Percentiles rank a stretch among this genome's conserved stretches.
phyloP scores from a whole-genome alignment of 2,888 invertebrate species.

The Pheosia tremula region DNA sequence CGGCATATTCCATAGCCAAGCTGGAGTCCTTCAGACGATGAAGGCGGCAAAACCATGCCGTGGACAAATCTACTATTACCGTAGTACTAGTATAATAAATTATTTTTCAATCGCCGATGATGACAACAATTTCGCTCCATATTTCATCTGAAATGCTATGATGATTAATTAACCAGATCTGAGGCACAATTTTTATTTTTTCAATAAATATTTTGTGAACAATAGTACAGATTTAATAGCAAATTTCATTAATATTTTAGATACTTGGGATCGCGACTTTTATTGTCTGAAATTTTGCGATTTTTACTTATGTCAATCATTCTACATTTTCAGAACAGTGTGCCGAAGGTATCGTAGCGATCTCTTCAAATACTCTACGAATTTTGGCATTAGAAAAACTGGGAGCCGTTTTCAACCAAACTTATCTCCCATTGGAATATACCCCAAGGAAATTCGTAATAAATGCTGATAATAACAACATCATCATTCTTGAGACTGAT shows the following conservation, averaged over 20 bases:
- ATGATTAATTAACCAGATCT: conserved; percentile 82
- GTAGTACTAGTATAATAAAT: not conserved
- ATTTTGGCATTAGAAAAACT: conserved; percentile 99
- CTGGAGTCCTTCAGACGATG: conserved; percentile 88
- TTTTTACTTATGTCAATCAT: conserved; percentile 16
- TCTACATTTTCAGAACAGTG: conserved; percentile 91
- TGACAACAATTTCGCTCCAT: conserved; percentile 80
- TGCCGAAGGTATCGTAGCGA: conserved; percentile 99
- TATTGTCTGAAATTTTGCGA: conserved; percentile 3
- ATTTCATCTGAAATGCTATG: conserved; percentile 86
- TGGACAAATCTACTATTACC: conserved; percentile 73
- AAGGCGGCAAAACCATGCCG: conserved; percentile 89
- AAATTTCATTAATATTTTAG: conserved; percentile 41
- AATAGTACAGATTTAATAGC: not conserved
- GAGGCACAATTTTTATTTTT: conserved; percentile 55
- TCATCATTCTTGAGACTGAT: conserved; percentile 97
- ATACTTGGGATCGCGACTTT: conserved; percentile 93
- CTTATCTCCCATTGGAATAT: conserved; percentile 95
- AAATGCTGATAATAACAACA: conserved; percentile 94
- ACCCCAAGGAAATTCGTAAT: conserved; percentile 98
- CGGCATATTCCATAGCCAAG: conserved; percentile 91
- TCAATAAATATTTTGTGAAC: not conserved
- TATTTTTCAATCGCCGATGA: conserved; percentile 53
- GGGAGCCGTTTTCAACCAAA: conserved; percentile 99
- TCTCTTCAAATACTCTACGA: conserved; percentile 97